Evolutionary conservation across 1,140 invertebrate genomes (phyloP), one percentile per base, ranked within the genome.

Genomic region (Rhynchophorus ferrugineus): DNA sequence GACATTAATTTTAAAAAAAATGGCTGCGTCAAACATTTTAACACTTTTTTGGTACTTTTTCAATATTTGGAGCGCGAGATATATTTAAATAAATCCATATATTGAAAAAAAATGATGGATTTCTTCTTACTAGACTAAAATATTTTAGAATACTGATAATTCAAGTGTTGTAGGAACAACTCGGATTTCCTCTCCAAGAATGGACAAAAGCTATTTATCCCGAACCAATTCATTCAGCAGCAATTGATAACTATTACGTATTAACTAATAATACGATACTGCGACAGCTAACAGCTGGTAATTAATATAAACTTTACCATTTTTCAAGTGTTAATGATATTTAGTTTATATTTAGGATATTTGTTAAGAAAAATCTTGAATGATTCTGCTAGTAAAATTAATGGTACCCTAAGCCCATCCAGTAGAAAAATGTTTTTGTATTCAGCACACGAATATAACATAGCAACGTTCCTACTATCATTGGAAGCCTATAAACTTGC

Each of bases 371-470:
- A 82, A 70, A 76, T 85, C 46, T 59, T 79, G 1, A 58, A 68
- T 0, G 78, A 82, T 55, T 78, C 78, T 69, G 64, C 73, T 19
- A 63, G 67, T 11, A 78, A 76, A 61, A 65, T 68, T 8, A 59
- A 73, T 3, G 69, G 64, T 16, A 29, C 24, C 5, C 11, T 29
- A 29, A 73, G 54, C 9, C 46, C 14, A 66, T 69, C 16, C 75
- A 74, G 5, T 56, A 71, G 75, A 5, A 84, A 84, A 64, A 75
- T 87, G 51, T 80, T 73, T 41, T 75, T 83, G 51, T 87, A 84
- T 59, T 74, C 80, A 3, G 81, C 79, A 2, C 87, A 90, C 61
- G 87, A 90, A 61, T 80, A 79, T 2, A 87, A 83, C 1, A 65
- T 90, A 2, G 75, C 80, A 1, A 78, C 81, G 48, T 61, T 89